Conservation (phyloP, 2,888 invertebrate species). For the Herminia tarsipennalis region DNA sequence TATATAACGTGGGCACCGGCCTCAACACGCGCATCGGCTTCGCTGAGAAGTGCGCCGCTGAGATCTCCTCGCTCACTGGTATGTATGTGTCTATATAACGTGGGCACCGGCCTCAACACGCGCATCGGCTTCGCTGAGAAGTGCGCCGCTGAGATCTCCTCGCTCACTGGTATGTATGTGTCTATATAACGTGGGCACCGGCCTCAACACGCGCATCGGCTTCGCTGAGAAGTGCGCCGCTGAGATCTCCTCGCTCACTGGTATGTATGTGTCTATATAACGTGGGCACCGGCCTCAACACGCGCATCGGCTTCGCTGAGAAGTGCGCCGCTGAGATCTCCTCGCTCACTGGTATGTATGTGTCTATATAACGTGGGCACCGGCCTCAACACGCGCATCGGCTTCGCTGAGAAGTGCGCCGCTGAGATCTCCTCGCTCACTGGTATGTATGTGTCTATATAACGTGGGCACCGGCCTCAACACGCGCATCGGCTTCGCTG, state of each 20-base stretch:
- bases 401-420: slow-evolving; percentile 98
- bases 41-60: slow-evolving; percentile 96
- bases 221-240: slow-evolving; percentile 97
- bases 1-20: slow-evolving; percentile 98
- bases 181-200: slow-evolving; percentile 96
- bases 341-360: slow-evolving; percentile 88
- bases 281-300: slow-evolving; percentile 99
- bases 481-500: slow-evolving; percentile 97
- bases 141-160: slow-evolving; percentile 92
- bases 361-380: too few species aligned
- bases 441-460: too few species aligned
- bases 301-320: slow-evolving; percentile 97
- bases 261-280: too few species aligned
- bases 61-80: slow-evolving; percentile 92
- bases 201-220: slow-evolving; percentile 96
- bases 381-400: slow-evolving; percentile 96
- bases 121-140: slow-evolving; percentile 98
- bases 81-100: slow-evolving; percentile 67
- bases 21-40: slow-evolving; percentile 97
- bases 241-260: slow-evolving; percentile 92
- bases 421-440: slow-evolving; percentile 92
- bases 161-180: slow-evolving; percentile 87
- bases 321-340: slow-evolving; percentile 94
- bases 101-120: slow-evolving; percentile 99
- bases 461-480: slow-evolving; percentile 99